A percentile compares a stretch with the other conserved stretches of the same genome.
Evolutionary conservation across 2,888 invertebrate genomes (phyloP).

Genomic region (Drosophila kambysellisi): DNA sequence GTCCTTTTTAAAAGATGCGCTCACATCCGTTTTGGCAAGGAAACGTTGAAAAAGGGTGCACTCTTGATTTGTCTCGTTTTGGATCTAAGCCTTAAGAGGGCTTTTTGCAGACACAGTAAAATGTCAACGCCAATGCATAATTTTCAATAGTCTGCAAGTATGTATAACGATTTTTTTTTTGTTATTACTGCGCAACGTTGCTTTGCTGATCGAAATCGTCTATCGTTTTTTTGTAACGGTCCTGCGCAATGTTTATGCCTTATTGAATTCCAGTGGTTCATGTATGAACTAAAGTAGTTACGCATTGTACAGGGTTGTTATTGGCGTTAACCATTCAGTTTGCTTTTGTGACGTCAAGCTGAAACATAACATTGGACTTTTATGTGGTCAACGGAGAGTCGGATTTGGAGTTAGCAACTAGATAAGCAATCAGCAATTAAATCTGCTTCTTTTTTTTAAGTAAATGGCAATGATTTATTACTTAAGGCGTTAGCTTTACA

Average conservation of each 20-base stretch:
- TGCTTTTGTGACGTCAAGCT: neutral
- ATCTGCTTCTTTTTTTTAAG: neutral
- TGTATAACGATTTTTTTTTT: constrained; percentile 11
- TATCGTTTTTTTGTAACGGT: constrained; percentile 4
- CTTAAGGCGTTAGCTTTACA: neutral
- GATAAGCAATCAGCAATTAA: neutral
- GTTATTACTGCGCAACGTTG: constrained; percentile 13
- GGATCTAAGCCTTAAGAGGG: neutral
- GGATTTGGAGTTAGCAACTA: neutral
- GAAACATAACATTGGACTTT: neutral
- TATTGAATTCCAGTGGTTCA: neutral
- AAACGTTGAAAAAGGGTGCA: constrained; percentile 25
- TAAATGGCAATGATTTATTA: neutral
- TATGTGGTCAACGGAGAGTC: neutral
- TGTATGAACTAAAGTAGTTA: neutral
- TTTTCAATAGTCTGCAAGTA: constrained; percentile 2
- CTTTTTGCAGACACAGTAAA: neutral
- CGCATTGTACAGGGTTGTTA: neutral
- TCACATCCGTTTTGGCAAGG: constrained; percentile 25
- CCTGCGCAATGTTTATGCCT: constrained; percentile 10
- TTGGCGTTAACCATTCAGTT: neutral
- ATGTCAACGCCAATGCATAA: neutral
- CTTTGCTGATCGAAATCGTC: constrained; percentile 1
- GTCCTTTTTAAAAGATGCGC: constrained; percentile 8
- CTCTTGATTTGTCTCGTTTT: neutral